Conservation (phyloP, 2,888 invertebrate species). For the Eudemis profundana region DNA sequence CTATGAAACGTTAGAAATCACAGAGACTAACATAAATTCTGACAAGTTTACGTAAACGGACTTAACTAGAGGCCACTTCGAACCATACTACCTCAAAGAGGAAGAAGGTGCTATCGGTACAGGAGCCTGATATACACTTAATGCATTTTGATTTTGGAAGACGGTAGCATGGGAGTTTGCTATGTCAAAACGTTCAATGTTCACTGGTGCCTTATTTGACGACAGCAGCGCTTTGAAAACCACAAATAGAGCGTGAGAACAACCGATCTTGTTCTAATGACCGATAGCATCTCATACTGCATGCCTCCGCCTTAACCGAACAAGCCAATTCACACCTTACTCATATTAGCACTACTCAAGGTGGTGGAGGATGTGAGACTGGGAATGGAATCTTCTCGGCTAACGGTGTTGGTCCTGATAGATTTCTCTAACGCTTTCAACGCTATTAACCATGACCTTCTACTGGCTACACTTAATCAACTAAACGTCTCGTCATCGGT, state of each 20-base stretch:
- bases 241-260: constrained; percentile 73
- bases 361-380: no score
- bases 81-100: neutral
- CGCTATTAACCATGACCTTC: no score
- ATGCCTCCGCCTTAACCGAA: constrained; percentile 11
- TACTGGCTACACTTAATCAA: no score
- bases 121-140: neutral
- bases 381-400: no score
- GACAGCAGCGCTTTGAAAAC: constrained; percentile 60
- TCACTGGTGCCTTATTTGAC: constrained; percentile 40
- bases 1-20: constrained; percentile 1
- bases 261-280: constrained; percentile 58
- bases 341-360: no score
- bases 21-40: constrained; percentile 16
- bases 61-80: neutral
- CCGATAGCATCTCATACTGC: constrained; percentile 52
- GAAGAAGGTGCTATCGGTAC: neutral
- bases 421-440: no score
- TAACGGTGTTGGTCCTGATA: no score
- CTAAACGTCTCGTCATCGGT: no score
- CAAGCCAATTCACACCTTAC: neutral
- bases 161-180: constrained; percentile 3
- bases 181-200: constrained; percentile 34
- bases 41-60: constrained; percentile 29
- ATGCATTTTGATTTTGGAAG: constrained; percentile 3